A percentile compares a stretch with the other conserved stretches of the same genome.
Evolutionary conservation across 2,113 vertebrate genomes (phyloP).

Genomic region (Lamprotornis superbus): DNA sequence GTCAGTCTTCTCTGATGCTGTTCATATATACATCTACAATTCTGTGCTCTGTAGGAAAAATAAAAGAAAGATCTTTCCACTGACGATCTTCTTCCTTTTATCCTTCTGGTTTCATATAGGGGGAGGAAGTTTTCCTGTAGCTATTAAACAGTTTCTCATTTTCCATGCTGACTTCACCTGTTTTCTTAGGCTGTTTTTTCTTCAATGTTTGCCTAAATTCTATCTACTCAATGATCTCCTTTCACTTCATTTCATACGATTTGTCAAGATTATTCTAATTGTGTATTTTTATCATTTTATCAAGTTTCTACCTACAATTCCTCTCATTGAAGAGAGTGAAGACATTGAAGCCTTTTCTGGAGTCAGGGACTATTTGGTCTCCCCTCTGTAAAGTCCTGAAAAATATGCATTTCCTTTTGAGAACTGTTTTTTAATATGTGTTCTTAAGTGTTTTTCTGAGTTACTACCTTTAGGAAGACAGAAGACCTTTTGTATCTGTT

Average conservation of each 20-base stretch:
- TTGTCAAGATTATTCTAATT: neutral
- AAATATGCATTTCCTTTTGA: neutral
- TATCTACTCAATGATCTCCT: neutral
- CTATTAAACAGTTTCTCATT: neutral
- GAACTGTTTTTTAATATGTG: neutral
- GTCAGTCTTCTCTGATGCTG: neutral
- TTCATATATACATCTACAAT: neutral
- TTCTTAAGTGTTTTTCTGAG: neutral
- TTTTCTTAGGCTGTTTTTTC: neutral
- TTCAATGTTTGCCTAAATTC: neutral
- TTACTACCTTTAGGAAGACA: neutral
- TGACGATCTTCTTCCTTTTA: neutral
- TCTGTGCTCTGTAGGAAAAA: neutral
- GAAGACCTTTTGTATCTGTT: neutral
- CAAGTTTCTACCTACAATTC: neutral
- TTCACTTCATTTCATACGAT: neutral
- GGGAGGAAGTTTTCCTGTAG: neutral
- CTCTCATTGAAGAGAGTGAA: neutral
- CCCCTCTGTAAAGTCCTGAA: neutral
- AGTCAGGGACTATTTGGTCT: neutral
- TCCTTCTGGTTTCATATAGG: rapidly evolving
- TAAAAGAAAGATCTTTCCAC: neutral
- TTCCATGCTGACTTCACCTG: neutral
- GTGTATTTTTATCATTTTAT: neutral
- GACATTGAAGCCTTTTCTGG: neutral